Base-by-base conservation (phyloP, 2,113 vertebrate genomes). In the Trinectes maculatus region DNA sequence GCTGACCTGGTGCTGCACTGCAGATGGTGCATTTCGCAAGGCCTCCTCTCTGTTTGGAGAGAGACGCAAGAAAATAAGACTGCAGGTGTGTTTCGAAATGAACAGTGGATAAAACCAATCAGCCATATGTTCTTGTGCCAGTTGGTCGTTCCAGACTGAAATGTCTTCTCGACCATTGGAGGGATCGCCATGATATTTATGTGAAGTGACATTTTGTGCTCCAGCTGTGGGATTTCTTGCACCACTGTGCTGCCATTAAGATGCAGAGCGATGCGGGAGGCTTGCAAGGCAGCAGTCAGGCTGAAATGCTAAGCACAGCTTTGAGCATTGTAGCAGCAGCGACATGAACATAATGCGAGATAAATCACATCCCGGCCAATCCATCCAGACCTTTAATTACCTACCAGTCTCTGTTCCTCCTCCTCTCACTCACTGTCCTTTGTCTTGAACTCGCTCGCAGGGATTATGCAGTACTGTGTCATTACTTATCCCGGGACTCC, bases 401-500 rank as follows among this genome's bases (percentile, higher is more conserved):
- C 51, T 21, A 7, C 62, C 36, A 53, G 34, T 51, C 51, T 77
- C 51, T 9, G 28, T 71, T 67, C 56, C 55, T 71, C 66, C 31
- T 74, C 59, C 16, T 56, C 48, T 64, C 53, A 31, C 12, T 70
- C 18, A 34, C 6, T 47, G 28, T 0, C n/a, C 11, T 64, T 47
- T 19, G 46, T 47, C 79, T 77, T 83, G 57, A 78, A 67, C 43
- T 24, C 34, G 31, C 71, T 78, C 34, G 13, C 46, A 10, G 43
- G 83, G 75, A 80, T 87, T 84, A 80, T 11, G 40, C 58, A 54
- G 62, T 46, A 67, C 77, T 31, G 37, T 67, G 51, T 65, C 63
- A 68, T 64, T 34, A 33, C 73, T 79, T 75, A 77, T 67, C 72
- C 74, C 59, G 72, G 83, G 79, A 79, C 78, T 82, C 79, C 48